These are phyloP conservation scores for Homarus americanus DNA, from an alignment of 1,140 invertebrate species.

Conservation along the genomic window DNA sequence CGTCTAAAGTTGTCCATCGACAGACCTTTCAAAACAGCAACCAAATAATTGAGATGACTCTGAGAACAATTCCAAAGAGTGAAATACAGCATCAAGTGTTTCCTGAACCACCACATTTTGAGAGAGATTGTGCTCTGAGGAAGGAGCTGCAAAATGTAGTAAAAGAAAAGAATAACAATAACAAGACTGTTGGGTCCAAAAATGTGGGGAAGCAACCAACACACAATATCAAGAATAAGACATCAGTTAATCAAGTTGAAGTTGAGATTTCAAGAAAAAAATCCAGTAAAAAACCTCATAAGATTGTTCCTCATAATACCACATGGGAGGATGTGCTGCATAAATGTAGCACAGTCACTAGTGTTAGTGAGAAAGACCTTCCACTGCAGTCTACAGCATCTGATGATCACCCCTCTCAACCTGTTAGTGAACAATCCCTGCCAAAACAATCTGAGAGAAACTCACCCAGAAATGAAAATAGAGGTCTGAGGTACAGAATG, in stretches of 20 bases:
- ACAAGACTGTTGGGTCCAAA: background rate
- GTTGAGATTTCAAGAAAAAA: background rate
- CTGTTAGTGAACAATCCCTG: background rate
- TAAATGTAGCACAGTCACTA: background rate
- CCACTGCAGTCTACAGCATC: background rate
- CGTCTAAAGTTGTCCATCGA: background rate
- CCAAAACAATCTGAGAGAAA: background rate
- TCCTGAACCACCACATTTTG: background rate
- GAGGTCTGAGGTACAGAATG: background rate
- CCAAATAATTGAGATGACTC: background rate
- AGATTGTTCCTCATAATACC: background rate
- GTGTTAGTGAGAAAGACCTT: background rate
- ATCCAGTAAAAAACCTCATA: background rate
- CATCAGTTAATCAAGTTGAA: background rate
- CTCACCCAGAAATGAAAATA: background rate
- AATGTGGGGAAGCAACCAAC: background rate
- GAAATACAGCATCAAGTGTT: background rate
- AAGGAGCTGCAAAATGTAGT: background rate
- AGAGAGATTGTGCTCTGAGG: background rate
- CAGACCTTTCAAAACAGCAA: background rate
- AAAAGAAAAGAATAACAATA: background rate
- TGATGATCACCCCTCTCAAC: background rate
- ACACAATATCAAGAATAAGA: background rate
- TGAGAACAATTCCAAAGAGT: background rate
- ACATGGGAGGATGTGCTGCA: background rate